phyloP scores from a whole-genome alignment of 2,888 invertebrate genomes.

The Thera obeliscata region DNA sequence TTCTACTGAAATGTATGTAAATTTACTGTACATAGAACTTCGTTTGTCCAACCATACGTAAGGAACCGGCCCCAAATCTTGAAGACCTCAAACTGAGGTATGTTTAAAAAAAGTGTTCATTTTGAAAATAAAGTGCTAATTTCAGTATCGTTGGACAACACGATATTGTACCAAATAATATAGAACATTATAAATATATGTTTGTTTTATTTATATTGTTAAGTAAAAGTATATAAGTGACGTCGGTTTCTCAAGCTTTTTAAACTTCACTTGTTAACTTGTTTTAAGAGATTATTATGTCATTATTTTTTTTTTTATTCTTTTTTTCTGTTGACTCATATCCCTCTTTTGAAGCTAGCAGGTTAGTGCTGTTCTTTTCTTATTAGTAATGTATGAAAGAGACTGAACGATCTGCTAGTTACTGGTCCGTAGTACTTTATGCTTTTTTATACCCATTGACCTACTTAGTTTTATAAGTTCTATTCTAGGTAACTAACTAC shows the following conservation, averaged over 20 bases:
- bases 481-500: background rate
- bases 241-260: too few relatives aligned
- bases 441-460: too few relatives aligned
- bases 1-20: slow-evolving; percentile 40
- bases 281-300: too few relatives aligned
- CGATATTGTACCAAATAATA: slow-evolving; percentile 78
- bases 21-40: slow-evolving; percentile 47
- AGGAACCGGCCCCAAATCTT: slow-evolving; percentile 42
- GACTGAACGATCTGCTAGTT: background rate
- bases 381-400: too few relatives aligned
- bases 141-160: slow-evolving; percentile 71
- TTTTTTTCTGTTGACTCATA: too few relatives aligned
- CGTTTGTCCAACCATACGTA: slow-evolving; percentile 70
- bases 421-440: background rate
- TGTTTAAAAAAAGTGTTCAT: background rate
- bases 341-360: too few relatives aligned
- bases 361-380: too few relatives aligned
- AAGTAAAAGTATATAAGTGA: too few relatives aligned
- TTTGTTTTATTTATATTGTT: slow-evolving; percentile 45
- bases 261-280: too few relatives aligned
- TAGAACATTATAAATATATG: slow-evolving; percentile 62
- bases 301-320: too few relatives aligned
- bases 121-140: slow-evolving; percentile 34
- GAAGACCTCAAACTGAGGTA: slow-evolving; percentile 24
- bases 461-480: too few relatives aligned